A percentile compares a stretch with the other conserved stretches of the same genome.
phyloP scores from a whole-genome alignment of 23 tunicate species.

The Halocynthia roretzi region DNA sequence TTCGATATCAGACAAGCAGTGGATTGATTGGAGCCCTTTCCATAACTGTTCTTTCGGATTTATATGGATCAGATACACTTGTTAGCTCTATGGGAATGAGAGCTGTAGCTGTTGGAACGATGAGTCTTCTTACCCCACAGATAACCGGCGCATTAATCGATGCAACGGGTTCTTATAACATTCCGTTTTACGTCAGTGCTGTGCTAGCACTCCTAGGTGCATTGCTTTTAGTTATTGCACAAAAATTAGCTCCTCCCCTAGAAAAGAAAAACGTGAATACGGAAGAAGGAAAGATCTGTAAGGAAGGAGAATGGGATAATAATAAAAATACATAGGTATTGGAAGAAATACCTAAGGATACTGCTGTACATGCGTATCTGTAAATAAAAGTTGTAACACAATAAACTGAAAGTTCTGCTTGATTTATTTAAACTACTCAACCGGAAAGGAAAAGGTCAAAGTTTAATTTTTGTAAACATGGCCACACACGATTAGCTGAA shows the following conservation, averaged over 20 bases:
- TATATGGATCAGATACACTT: constrained; percentile 48
- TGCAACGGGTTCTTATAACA: constrained; percentile 29
- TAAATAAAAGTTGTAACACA: no score
- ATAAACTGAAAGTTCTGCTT: no score
- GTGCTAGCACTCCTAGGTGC: constrained; percentile 22
- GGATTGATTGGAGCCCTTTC: constrained; percentile 47
- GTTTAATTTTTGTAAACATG: no score
- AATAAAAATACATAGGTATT: no score
- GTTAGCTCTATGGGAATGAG: constrained; percentile 45
- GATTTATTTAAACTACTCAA: no score
- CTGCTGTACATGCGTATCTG: no score
- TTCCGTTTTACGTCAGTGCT: constrained; percentile 37
- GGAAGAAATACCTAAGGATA: no score
- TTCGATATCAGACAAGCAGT: constrained; percentile 18
- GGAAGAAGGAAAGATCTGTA: background rate
- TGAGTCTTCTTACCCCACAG: constrained; percentile 44
- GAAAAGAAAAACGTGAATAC: background rate
- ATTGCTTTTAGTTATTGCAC: constrained; percentile 5
- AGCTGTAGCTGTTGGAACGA: constrained; percentile 30
- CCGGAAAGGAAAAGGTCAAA: no score
- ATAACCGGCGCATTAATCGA: constrained; percentile 37
- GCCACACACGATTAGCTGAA: no score
- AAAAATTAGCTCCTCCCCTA: background rate
- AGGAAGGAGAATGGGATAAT: no score
- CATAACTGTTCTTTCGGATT: constrained; percentile 43